A percentile compares a stretch with the other conserved stretches of the same genome.
Evolutionary conservation across 2,113 vertebrate genomes (phyloP).

Genomic region (Ariopsis seemanni): DNA sequence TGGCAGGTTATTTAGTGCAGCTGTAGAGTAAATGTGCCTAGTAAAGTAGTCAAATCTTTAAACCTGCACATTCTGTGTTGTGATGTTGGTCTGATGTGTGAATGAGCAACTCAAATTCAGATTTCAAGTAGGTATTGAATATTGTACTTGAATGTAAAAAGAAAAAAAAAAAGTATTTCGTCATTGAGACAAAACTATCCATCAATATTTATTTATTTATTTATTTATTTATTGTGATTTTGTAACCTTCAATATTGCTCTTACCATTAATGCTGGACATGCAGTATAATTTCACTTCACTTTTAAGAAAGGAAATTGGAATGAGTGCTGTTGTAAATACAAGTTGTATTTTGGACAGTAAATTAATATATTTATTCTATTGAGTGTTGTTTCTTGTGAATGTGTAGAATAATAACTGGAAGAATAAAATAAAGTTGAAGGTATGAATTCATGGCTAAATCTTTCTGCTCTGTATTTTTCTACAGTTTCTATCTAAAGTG

Average conservation of each 20-base stretch:
- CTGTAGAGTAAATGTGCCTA: neutral
- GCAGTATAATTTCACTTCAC: neutral
- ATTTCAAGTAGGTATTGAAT: neutral
- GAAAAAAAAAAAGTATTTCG: neutral
- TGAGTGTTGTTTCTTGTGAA: constrained; percentile 70
- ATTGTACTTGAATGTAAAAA: neutral
- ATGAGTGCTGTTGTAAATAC: constrained; percentile 2
- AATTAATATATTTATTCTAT: constrained; percentile 61
- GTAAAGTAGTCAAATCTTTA: neutral
- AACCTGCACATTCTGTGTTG: neutral
- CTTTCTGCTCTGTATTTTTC: neutral
- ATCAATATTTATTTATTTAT: constrained; percentile 65
- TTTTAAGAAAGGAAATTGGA: neutral
- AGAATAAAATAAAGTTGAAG: constrained; percentile 60
- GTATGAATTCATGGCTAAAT: neutral
- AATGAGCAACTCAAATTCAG: neutral
- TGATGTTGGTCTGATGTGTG: neutral
- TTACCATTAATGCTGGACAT: neutral
- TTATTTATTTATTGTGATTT: constrained; percentile 53
- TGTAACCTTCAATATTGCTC: neutral
- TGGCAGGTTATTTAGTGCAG: neutral
- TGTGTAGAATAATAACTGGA: constrained; percentile 55
- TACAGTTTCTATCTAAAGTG: neutral
- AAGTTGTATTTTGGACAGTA: constrained; percentile 45
- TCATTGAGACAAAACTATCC: neutral